Evolutionary conservation across 2,113 vertebrate genomes (phyloP).

Genomic region (Ciconia stormi): DNA sequence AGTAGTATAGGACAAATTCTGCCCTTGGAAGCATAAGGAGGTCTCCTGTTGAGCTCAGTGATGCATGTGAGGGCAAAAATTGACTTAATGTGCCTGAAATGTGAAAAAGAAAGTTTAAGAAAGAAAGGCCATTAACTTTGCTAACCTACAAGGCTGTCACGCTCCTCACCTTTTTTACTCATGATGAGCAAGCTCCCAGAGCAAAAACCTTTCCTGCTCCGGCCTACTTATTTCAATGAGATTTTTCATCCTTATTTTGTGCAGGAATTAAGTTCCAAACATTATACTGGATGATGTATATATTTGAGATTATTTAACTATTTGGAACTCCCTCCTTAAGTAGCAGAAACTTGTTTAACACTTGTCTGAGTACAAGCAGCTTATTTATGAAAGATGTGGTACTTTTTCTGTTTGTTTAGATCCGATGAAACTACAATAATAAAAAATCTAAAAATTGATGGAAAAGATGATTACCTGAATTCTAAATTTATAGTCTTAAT

Average conservation of each 20-base stretch:
- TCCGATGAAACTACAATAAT: not conserved
- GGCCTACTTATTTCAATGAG: not conserved
- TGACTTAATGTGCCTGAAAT: constrained; percentile 34
- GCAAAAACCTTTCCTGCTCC: not conserved
- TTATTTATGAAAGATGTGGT: not conserved
- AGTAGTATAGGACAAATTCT: not conserved
- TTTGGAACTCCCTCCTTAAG: not conserved
- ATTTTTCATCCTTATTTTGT: not conserved
- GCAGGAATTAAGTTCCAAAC: not conserved
- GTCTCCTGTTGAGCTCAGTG: constrained; percentile 45
- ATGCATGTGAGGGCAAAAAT: constrained; percentile 23
- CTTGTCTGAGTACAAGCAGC: not conserved
- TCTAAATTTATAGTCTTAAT: not conserved
- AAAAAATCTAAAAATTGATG: not conserved
- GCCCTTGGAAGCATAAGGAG: constrained; percentile 5
- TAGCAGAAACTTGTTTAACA: not conserved
- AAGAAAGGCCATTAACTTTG: not conserved
- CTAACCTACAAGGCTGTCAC: not conserved
- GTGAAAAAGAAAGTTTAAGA: not conserved
- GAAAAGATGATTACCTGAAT: not conserved
- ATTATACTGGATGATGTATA: not conserved
- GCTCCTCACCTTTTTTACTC: not conserved
- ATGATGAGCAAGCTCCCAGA: not conserved
- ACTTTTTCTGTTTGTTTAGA: not conserved
- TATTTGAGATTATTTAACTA: not conserved